Evolutionary conservation across 2,888 invertebrate species (phyloP).

Genomic region (Parelbella ahira): DNA sequence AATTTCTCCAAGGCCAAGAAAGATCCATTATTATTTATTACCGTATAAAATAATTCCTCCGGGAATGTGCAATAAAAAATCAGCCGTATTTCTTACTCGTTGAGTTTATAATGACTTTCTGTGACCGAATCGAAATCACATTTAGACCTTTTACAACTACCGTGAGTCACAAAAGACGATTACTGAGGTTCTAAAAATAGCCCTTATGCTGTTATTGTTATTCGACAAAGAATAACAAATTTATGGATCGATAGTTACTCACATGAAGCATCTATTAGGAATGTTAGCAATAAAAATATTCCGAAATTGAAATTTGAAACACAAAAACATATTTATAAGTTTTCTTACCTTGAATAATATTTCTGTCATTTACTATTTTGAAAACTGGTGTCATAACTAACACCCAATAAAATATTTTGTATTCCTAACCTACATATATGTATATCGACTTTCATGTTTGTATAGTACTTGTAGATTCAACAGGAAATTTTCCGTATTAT

Average conservation of each 20-base stretch:
- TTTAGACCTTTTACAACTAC: conserved; percentile 57
- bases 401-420: no score
- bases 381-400: no score
- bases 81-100: conserved; percentile 39
- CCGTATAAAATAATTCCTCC: conserved; percentile 57
- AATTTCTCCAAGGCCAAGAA: conserved; percentile 73
- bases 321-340: no score
- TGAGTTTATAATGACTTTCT: conserved; percentile 41
- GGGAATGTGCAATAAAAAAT: conserved; percentile 31
- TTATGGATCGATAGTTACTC: conserved; percentile 11
- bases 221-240: conserved; percentile 18
- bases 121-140: conserved; percentile 43
- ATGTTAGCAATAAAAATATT: no score
- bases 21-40: conserved; percentile 77
- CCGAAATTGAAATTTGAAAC: no score
- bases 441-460: no score
- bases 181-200: conserved; percentile 62
- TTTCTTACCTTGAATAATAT: no score
- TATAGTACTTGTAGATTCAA: no score
- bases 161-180: conserved; percentile 60
- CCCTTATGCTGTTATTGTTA: conserved; percentile 30
- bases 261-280: no score
- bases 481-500: conserved; percentile 12
- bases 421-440: no score
- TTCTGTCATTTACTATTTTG: no score